A percentile compares a stretch with the other conserved stretches of the same genome.
These are phyloP conservation scores for Xanthia togata DNA, from an alignment of 2,888 invertebrate species.

Conservation along the genomic window DNA sequence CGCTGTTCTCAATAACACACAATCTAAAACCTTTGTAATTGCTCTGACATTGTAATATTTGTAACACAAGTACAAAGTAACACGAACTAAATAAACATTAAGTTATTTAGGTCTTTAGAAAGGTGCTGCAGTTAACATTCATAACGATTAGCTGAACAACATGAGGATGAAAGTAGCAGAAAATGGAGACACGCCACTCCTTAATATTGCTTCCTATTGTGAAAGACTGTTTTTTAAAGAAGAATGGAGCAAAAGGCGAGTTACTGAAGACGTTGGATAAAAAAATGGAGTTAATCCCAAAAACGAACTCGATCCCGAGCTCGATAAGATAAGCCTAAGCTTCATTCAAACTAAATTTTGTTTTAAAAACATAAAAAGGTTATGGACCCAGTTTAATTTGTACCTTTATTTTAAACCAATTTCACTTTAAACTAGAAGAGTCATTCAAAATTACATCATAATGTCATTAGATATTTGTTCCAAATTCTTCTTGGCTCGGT, in stretches of 20 bases:
- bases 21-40: conserved; percentile 48
- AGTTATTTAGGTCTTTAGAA: conserved; percentile 51
- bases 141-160: conserved; percentile 30
- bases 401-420: too few relatives aligned
- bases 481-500: background rate
- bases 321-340: too few relatives aligned
- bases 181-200: background rate
- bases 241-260: background rate
- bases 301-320: background rate
- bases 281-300: background rate
- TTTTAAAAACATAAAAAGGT: background rate
- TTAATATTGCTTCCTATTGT: conserved; percentile 8
- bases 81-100: conserved; percentile 38
- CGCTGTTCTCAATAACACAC: conserved; percentile 50
- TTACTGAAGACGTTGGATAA: background rate
- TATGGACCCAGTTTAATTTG: background rate
- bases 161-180: conserved; percentile 28
- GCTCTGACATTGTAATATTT: conserved; percentile 45
- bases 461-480: background rate
- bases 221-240: background rate
- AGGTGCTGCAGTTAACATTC: conserved; percentile 27
- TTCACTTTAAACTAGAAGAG: too few relatives aligned
- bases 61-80: conserved; percentile 24
- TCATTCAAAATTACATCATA: conserved; percentile 3
- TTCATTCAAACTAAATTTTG: background rate